Evolutionary conservation across 2,797 vertebrate species (phyloP).

Genomic region (Triplophysa bombifrons): DNA sequence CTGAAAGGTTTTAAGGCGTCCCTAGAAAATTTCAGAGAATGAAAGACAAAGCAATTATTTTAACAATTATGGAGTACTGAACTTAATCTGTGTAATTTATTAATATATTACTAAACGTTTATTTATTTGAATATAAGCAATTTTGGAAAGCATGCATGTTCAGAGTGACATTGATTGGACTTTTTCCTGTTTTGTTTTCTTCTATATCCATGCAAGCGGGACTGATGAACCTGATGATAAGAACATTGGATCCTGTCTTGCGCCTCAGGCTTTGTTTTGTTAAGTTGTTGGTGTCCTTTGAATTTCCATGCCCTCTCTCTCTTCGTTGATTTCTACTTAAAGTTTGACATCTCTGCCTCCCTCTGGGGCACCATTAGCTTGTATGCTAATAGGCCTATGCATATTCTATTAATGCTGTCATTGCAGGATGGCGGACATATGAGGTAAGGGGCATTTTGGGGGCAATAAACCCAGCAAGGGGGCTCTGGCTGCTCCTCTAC

Average conservation of each 20-base stretch:
- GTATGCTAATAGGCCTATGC: slow-evolving; percentile 93
- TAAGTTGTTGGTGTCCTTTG: slow-evolving; percentile 89
- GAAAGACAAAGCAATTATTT: too few species aligned
- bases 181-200: slow-evolving; percentile 78
- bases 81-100: too few species aligned
- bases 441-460: slow-evolving; percentile 88
- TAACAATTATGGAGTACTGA: too few species aligned
- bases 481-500: slow-evolving; percentile 77
- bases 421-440: slow-evolving; percentile 85
- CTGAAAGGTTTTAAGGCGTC: too few species aligned
- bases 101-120: too few species aligned
- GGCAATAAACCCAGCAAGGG: slow-evolving; percentile 88
- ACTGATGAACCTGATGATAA: slow-evolving; percentile 60
- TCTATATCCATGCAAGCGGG: slow-evolving; percentile 62
- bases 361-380: slow-evolving; percentile 90
- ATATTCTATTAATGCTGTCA: slow-evolving; percentile 93
- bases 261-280: slow-evolving; percentile 79
- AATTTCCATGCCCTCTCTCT: slow-evolving; percentile 76
- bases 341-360: slow-evolving; percentile 90
- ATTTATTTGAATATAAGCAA: too few species aligned
- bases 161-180: slow-evolving; percentile 73
- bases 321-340: slow-evolving; percentile 95
- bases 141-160: too few species aligned
- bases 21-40: too few species aligned
- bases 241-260: slow-evolving; percentile 64